Evolutionary conservation across 1,140 invertebrate genomes (phyloP).

Genomic region (Sarcophaga peregrina): DNA sequence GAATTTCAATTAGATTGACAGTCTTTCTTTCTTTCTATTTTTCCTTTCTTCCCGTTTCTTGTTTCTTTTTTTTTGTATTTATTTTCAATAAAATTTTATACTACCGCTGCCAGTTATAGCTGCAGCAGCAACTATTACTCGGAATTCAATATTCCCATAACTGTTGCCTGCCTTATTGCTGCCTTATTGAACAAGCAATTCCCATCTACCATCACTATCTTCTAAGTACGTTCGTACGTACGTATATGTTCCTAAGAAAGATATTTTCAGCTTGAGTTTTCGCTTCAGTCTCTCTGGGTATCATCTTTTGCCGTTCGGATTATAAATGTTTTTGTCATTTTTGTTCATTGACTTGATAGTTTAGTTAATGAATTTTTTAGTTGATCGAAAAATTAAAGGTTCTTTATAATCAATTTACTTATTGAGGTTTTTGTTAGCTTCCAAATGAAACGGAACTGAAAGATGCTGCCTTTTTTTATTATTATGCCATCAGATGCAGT

Average conservation of each 20-base stretch:
- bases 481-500: too few species aligned
- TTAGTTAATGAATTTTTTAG: slow-evolving; percentile 38
- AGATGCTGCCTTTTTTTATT: too few species aligned
- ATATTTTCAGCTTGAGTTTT: background rate
- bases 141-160: slow-evolving; percentile 5
- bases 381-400: slow-evolving; percentile 30
- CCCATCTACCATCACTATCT: too few species aligned
- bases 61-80: background rate
- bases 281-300: background rate
- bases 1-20: slow-evolving; percentile 65
- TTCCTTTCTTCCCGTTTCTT: background rate
- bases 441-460: too few species aligned
- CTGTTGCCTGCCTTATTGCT: background rate
- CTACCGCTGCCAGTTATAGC: background rate
- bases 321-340: slow-evolving; percentile 38
- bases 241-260: too few species aligned
- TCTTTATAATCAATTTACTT: slow-evolving; percentile 21
- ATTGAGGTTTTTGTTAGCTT: background rate
- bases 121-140: background rate
- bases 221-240: too few species aligned
- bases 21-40: slow-evolving; percentile 45
- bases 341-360: slow-evolving; percentile 29
- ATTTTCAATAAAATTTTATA: background rate
- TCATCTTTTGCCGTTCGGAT: background rate
- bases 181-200: too few species aligned